Base-by-base conservation (phyloP, 1,140 invertebrate species). In the Drosophila busckii region DNA sequence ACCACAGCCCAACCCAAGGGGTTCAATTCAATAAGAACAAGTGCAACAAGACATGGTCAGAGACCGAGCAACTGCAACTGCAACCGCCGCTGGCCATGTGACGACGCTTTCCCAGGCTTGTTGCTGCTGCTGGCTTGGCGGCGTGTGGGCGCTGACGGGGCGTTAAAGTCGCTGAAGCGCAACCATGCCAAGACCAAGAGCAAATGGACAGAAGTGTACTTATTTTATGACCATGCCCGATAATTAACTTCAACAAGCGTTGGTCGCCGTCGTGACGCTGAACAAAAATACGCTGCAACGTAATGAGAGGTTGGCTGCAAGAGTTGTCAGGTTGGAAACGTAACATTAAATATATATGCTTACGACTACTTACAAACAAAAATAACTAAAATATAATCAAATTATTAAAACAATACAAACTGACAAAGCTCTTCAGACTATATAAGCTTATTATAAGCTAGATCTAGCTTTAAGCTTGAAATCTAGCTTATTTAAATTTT, bases 141-240 rank as follows among this genome's bases (percentile, higher is more conserved):
- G 23, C 59, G 38, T 78, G 73, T 73, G 73, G 75, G 73, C 70
- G 66, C 61, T 50, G 20, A 60, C 15, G 31, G 44, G 35, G 42
- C 40, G 46, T 42, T 15, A 32, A 26, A 35, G 4, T 25, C 55
- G 56, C 73, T 75, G 69, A 82, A 65, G 73, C 69, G 69, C 64
- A 69, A 65, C 75, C 64, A 73, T 4, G 26, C 32, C 58, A 68
- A 80, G 60, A 70, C 38, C 60, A 56, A 64, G 67, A 63, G 38
- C 37, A 31, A 48, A 41, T 28, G 17, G 15, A 19, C 26, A 60
- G 22, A 48, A 49, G 34, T 29, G 19, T 37, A 10, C 9, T 9
- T 25, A 45, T 25, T 42, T 45, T 41, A 10, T 15, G 31, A n/a
- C 22, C 16, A 22, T 15, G 23, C 13, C 25, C 19, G 40, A 59